Base-by-base conservation (phyloP, 2,888 invertebrate genomes). In the Anagyrus pseudococci region DNA sequence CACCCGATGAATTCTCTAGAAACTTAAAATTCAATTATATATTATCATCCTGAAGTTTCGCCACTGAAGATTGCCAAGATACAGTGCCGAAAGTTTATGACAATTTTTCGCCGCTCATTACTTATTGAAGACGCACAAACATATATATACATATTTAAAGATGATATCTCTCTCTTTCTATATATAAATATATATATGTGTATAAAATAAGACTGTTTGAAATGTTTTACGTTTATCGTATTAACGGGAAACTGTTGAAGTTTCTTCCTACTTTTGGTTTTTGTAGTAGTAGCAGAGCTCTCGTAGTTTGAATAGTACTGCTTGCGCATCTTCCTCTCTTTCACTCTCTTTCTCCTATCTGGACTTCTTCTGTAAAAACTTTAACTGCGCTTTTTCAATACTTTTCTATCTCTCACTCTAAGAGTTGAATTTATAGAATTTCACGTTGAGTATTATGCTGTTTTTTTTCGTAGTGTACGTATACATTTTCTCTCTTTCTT, bases 181-280 rank as follows among this genome's bases (percentile, higher is more conserved):
- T n/a, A n/a, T n/a, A n/a, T n/a, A n/a, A n/a, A n/a, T n/a, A n/a
- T n/a, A n/a, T n/a, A n/a, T n/a, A n/a, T n/a, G n/a, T n/a, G n/a
- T n/a, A n/a, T n/a, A n/a, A n/a, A n/a, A 54, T n/a, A 23, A 29
- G 23, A 25, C 50, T 23, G 3, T 15, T 52, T 29, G 26, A 23
- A 41, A n/a, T 17, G 17, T 20, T 44, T 4, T n/a, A 60, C 25
- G 10, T 52, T 49, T 17, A 29, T 46, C 22, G 37, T 19, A 17
- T 33, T 0, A 26, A n/a, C 26, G 41, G 29, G 19, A 22, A 48
- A 29, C 48, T 60, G 47, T 54, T 54, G 61, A 54, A 55, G 55
- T 50, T 49, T 61, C 61, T 61, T 56, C 61, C 61, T 61, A 61
- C 61, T 55, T 61, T 61, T 55, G 54, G 15, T 53, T 54, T 54